Base-by-base conservation (phyloP, 2,888 invertebrate species). In the Ophion slaviceki region DNA sequence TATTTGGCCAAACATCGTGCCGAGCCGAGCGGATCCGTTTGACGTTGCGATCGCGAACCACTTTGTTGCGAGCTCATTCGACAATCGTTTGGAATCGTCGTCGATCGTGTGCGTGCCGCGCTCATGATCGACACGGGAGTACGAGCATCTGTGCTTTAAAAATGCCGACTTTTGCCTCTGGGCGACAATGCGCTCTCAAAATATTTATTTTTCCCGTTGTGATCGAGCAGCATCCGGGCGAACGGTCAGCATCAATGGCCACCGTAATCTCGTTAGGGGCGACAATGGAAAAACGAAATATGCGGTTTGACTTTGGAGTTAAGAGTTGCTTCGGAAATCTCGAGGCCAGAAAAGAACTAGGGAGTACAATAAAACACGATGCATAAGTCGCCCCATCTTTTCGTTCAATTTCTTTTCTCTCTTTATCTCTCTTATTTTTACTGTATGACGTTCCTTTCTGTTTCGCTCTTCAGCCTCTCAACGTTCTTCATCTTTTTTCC, bases 201-300 rank as follows among this genome's bases (percentile, higher is more conserved):
- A 93, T 93, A 93, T 93, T 93, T 93, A 93, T 93, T 92, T 90
- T 83, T 62, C 87, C 81, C 86, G 88, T 89, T 89, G 91, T 91
- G 82, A 88, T 85, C 86, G 81, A 10, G 11, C 53, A 53, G 74
- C 78, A 81, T 87, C 85, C 89, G 87, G 88, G 67, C 87, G 85
- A 88, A 80, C 88, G 90, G 90, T 87, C 90, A 90, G 85, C 80
- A 53, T 91, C 89, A 92, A 92, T 90, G 87, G 71, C 75, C 78
- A 59, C 61, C 83, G 68, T 92, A 92, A 92, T 92, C 92, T 92
- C 86, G 92, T 92, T 91, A 90, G 86, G 80, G 75, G 70, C 88
- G 86, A 92, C 91, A 92, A 92, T 89, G 85, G 81, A 57, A 47
- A 53, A 70, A 87, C 62, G 81, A 82, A 85, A 87, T 83, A 88